phyloP scores from a whole-genome alignment of 2,888 invertebrate genomes.

The Ceratothoa steindachneri region DNA sequence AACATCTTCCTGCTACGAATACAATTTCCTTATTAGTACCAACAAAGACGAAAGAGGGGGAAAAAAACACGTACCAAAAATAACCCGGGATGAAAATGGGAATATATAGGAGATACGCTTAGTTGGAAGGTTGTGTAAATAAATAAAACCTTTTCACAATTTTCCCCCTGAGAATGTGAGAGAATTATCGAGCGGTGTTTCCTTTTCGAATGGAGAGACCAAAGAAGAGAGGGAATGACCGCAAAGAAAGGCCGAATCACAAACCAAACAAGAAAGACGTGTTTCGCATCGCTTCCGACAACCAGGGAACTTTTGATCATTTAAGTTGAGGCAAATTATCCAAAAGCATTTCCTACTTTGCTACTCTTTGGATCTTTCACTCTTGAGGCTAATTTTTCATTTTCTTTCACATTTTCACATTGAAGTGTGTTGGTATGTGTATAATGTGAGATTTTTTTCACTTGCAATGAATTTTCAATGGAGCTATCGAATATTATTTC shows the following conservation, averaged over 20 bases:
- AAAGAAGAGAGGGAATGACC: neutral
- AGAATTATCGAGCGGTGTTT: neutral
- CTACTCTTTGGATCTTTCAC: neutral
- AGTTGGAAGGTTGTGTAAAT: too few species aligned
- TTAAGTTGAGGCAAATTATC: neutral
- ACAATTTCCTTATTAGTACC: neutral
- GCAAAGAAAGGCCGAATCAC: neutral
- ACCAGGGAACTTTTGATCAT: neutral
- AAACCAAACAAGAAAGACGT: neutral
- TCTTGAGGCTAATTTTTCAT: too few species aligned
- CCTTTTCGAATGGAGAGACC: neutral
- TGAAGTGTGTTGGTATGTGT: too few species aligned
- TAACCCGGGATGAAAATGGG: neutral
- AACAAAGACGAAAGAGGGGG: neutral
- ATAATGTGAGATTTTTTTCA: too few species aligned
- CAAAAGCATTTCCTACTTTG: neutral
- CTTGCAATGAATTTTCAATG: too few species aligned
- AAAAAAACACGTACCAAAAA: neutral
- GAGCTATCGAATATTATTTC: too few species aligned
- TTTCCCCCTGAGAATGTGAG: neutral
- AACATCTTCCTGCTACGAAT: neutral
- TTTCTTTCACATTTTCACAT: too few species aligned
- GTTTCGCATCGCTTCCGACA: neutral
- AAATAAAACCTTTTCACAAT: too few species aligned
- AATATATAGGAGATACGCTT: neutral